A percentile compares a stretch with the other conserved stretches of the same genome.
These are phyloP conservation scores for Scortum barcoo DNA, from an alignment of 2,113 vertebrate genomes.

Conservation along the genomic window DNA sequence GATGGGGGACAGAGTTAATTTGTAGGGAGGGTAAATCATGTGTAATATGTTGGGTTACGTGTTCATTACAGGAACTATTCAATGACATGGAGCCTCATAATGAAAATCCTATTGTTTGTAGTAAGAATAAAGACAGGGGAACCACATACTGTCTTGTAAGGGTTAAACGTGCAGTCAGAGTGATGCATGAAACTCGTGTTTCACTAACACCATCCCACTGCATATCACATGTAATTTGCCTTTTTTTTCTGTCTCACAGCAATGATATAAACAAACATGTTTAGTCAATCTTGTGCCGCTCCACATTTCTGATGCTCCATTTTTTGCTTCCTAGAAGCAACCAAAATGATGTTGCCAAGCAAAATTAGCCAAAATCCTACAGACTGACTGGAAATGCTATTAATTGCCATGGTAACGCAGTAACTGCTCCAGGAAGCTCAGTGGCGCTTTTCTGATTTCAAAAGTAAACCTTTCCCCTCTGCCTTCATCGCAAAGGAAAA, in stretches of 20 bases:
- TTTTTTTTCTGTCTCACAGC: background rate
- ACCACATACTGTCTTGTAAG: no score
- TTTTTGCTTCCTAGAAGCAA: constrained; percentile 1
- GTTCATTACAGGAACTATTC: background rate
- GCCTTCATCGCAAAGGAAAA: constrained; percentile 1
- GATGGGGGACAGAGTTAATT: background rate
- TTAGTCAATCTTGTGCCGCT: background rate
- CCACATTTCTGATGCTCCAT: constrained; percentile 14
- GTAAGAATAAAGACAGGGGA: background rate
- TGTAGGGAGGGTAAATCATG: background rate
- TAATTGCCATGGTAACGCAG: constrained; percentile 66
- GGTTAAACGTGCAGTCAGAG: background rate
- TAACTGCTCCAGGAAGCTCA: constrained; percentile 47
- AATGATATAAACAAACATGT: background rate
- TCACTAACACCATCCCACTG: background rate
- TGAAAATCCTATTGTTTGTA: background rate
- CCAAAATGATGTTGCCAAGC: constrained; percentile 45
- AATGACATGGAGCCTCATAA: no score
- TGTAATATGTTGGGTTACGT: background rate
- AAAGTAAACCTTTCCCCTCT: constrained; percentile 18
- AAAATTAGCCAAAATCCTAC: constrained; percentile 45
- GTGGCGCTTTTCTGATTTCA: constrained; percentile 27
- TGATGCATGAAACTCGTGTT: no score
- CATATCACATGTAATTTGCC: no score
- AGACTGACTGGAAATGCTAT: constrained; percentile 53